Evolutionary conservation across 2,888 invertebrate species (phyloP).

Genomic region (Tethea ocularis): DNA sequence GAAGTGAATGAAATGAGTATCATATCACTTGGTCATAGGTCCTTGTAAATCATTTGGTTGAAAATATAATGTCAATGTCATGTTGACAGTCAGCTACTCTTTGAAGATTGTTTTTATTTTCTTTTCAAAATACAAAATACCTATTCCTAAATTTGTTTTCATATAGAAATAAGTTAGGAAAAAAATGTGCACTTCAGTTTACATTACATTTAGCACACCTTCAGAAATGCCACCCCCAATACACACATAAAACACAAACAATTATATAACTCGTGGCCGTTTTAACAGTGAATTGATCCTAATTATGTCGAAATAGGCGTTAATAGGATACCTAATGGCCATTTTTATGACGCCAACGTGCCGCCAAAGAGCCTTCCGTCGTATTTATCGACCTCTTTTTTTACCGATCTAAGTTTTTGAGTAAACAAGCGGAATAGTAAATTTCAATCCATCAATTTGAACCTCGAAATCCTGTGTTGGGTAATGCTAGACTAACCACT

Average conservation of each 20-base stretch:
- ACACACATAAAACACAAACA: conserved; percentile 68
- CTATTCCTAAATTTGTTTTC: too few species aligned
- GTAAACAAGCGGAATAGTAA: conserved; percentile 63
- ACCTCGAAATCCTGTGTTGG: conserved; percentile 25
- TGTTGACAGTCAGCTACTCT: too few species aligned
- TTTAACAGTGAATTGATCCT: conserved; percentile 72
- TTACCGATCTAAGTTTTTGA: conserved; percentile 70
- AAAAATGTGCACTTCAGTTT: conserved; percentile 13
- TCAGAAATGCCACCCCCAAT: conserved; percentile 27
- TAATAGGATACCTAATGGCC: conserved; percentile 79
- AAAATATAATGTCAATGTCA: too few species aligned
- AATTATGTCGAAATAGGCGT: conserved; percentile 83
- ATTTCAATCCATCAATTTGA: conserved; percentile 57
- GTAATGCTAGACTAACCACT: background rate
- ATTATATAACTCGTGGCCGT: conserved; percentile 64
- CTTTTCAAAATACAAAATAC: too few species aligned
- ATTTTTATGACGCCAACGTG: conserved; percentile 67
- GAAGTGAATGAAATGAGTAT: too few species aligned
- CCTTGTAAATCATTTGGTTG: too few species aligned
- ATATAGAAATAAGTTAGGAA: too few species aligned
- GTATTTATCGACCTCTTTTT: conserved; percentile 76
- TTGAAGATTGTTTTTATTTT: too few species aligned
- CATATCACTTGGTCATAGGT: too few species aligned
- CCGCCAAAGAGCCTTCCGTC: conserved; percentile 77
- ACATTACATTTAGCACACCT: background rate